phyloP scores from a whole-genome alignment of 2,113 vertebrate genomes.

The Erythrolamprus reginae region DNA sequence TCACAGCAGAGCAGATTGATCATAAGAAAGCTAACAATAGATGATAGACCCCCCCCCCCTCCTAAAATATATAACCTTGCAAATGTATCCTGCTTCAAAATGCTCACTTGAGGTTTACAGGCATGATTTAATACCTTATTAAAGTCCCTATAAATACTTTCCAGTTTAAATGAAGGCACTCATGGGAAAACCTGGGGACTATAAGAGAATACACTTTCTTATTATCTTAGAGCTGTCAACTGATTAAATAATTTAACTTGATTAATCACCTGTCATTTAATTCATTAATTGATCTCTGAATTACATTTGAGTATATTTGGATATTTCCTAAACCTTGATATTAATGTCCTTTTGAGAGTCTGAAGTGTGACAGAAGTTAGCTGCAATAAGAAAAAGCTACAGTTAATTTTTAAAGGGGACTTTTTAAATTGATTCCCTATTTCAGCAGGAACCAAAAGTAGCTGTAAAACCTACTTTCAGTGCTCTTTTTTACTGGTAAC shows the following conservation, averaged over 20 bases:
- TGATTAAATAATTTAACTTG: conserved; percentile 4
- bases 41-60: background rate
- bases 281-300: background rate
- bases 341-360: background rate
- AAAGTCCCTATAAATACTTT: conserved; percentile 45
- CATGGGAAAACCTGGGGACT: background rate
- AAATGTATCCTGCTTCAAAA: conserved; percentile 27
- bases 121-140: conserved; percentile 44
- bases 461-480: background rate
- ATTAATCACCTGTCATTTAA: conserved; percentile 5
- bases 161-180: conserved; percentile 2
- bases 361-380: background rate
- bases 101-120: conserved; percentile 34
- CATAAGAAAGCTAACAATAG: conserved; percentile 36
- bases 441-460: background rate
- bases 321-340: background rate
- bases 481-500: background rate
- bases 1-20: conserved; percentile 33
- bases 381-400: background rate
- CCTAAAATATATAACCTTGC: background rate
- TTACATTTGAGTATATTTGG: conserved; percentile 9
- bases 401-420: background rate
- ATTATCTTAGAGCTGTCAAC: background rate
- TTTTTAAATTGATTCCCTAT: background rate
- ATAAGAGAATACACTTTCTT: background rate